These are phyloP conservation scores for Masticophis lateralis DNA, from an alignment of 2,797 vertebrate genomes.

Conservation along the genomic window DNA sequence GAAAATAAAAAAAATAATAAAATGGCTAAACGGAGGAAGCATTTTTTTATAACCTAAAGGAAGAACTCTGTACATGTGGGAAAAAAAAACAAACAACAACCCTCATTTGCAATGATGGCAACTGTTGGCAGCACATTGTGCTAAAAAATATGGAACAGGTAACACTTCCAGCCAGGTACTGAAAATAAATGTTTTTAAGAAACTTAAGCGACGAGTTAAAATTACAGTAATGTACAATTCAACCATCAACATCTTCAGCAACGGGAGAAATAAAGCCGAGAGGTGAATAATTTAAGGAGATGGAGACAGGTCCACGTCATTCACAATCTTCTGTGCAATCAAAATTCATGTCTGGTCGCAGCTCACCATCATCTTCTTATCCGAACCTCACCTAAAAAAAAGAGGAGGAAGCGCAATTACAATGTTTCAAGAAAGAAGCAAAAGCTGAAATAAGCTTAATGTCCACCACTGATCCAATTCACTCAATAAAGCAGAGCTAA, in stretches of 20 bases:
- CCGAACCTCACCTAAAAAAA: constrained; percentile 68
- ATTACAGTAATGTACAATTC: constrained; percentile 84
- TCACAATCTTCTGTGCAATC: constrained; percentile 75
- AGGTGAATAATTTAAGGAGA: constrained; percentile 80
- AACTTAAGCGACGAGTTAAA: constrained; percentile 83
- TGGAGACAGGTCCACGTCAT: constrained; percentile 78
- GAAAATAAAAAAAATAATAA: constrained; percentile 9
- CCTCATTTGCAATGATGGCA: constrained; percentile 78
- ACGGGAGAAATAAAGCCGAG: constrained; percentile 75
- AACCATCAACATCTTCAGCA: constrained; percentile 77
- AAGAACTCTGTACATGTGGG: constrained; percentile 78
- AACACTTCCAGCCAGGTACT: constrained; percentile 87
- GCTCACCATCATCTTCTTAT: constrained; percentile 64
- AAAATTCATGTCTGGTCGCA: constrained; percentile 75
- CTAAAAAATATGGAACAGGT: constrained; percentile 82
- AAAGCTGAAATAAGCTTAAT: neutral
- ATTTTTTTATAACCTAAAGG: constrained; percentile 69
- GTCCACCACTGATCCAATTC: too few species aligned
- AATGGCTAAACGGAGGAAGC: constrained; percentile 79
- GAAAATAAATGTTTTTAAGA: constrained; percentile 83
- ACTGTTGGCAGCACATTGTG: constrained; percentile 89
- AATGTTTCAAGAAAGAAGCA: constrained; percentile 5
- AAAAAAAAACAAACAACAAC: constrained; percentile 18
- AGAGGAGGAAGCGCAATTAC: constrained; percentile 27
- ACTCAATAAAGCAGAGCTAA: neutral